Percentiles rank a stretch among this genome's conserved stretches.
phyloP scores from a whole-genome alignment of 2,888 invertebrate genomes.

The Nebria brevicollis region DNA sequence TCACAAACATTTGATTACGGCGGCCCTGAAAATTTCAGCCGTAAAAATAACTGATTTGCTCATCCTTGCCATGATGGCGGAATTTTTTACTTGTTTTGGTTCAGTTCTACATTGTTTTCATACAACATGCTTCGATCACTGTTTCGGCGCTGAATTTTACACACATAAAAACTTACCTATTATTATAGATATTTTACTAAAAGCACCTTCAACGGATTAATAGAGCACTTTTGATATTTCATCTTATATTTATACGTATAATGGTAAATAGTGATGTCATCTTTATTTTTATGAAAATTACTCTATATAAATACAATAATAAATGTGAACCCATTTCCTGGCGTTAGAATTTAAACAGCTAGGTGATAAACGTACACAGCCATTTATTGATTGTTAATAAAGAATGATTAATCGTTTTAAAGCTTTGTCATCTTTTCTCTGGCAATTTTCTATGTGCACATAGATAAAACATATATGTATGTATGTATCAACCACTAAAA shows the following conservation, averaged over 20 bases:
- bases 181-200: neutral
- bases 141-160: neutral
- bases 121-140: neutral
- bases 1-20: conserved; percentile 31
- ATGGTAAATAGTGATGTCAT: too few relatives aligned
- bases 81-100: neutral
- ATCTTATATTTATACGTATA: too few relatives aligned
- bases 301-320: neutral
- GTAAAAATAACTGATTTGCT: conserved; percentile 28
- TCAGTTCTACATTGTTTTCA: neutral
- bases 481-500: neutral
- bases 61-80: neutral
- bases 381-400: conserved; percentile 39
- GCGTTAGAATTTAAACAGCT: neutral
- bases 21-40: conserved; percentile 27
- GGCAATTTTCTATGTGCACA: neutral
- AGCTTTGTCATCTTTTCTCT: neutral
- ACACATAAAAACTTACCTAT: neutral
- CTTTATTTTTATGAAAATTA: too few relatives aligned
- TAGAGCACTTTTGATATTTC: too few relatives aligned
- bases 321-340: neutral
- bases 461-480: too few relatives aligned
- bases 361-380: conserved; percentile 2
- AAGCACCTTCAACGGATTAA: too few relatives aligned
- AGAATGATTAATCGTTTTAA: conserved; percentile 36